Base-by-base conservation (phyloP, 2,888 invertebrate species). In the Tetrapedia diversipes region DNA sequence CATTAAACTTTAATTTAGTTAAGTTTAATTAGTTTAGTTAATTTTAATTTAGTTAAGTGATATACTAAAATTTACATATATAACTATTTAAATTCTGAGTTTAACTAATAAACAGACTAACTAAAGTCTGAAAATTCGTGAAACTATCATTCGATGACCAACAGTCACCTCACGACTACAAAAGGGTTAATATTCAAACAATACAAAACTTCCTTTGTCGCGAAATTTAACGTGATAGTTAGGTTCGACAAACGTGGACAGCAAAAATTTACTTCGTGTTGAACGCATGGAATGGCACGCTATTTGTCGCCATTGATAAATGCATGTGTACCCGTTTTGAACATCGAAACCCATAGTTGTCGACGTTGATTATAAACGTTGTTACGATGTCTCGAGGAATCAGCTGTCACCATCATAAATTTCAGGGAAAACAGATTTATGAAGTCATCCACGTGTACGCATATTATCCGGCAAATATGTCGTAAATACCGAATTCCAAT, bases 391-490 rank as follows among this genome's bases (percentile, higher is more conserved):
- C 66, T 56, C 41, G 43, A 19, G 34, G 27, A 49, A 41, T 57
- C 71, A 71, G 71, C 49, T 71, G 57, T 68, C 57, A 41, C 45
- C 41, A 16, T 37, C 71, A 51, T 71, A 57, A 71, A 71, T 71
- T 71, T 43, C 57, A 19, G 7, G 41, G 27, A 51, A 29, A 59
- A 37, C 49, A 34, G 68, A 68, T 67, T 67, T 43, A 51, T 59
- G 57, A 51, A 59, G 69, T 67, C 57, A 67, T 57, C 43, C 41
- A 14, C n/a, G 49, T 24, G 29, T 22, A 19, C 4, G 32, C 37
- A 32, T 39, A 45, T 63, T 41, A 47, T 34, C 24, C 24, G n/a
- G n/a, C 4, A 24, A 39, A 22, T 19, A 32, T 51, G 11, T 51
- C 57, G 39, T 68, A 68, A 71, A 71, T 37, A 59, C 27, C 27